Conservation (phyloP, 1,140 invertebrate genomes). For the Meloidogyne hapla region DNA sequence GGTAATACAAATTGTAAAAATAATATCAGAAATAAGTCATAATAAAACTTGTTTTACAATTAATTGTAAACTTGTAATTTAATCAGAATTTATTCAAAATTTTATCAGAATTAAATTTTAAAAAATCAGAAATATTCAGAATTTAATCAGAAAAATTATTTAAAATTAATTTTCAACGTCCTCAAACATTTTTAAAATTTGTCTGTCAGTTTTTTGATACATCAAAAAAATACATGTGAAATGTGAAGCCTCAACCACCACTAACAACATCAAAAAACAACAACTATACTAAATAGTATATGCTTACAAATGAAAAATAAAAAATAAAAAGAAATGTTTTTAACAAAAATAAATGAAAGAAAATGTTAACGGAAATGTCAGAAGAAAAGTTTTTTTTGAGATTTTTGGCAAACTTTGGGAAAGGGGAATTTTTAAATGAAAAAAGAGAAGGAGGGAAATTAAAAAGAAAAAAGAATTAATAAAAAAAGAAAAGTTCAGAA, state of each 20-base stretch:
- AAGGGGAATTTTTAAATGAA: not conserved
- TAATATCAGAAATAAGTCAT: too few relatives aligned
- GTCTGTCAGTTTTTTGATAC: not conserved
- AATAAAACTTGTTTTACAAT: too few relatives aligned
- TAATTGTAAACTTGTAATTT: too few relatives aligned
- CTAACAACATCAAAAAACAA: not conserved
- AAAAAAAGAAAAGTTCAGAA: not conserved
- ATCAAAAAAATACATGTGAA: not conserved
- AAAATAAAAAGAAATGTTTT: conserved; percentile 4
- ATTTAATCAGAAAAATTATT: not conserved
- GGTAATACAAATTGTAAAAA: too few relatives aligned
- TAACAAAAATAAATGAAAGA: not conserved
- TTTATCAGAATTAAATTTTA: too few relatives aligned
- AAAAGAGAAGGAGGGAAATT: not conserved
- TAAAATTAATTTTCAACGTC: too few relatives aligned
- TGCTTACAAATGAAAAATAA: conserved; percentile 3
- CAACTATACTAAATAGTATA: not conserved
- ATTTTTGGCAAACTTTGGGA: not conserved
- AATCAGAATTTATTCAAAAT: too few relatives aligned
- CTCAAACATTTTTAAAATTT: not conserved
- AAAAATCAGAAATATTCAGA: too few relatives aligned
- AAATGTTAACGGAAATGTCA: conserved; percentile 5
- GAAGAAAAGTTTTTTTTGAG: not conserved
- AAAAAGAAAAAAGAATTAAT: not conserved
- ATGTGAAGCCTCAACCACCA: not conserved